Evolutionary conservation across 1,140 invertebrate species (phyloP), one percentile per base, ranked within the genome.

Genomic region (Drosophila sp.): DNA sequence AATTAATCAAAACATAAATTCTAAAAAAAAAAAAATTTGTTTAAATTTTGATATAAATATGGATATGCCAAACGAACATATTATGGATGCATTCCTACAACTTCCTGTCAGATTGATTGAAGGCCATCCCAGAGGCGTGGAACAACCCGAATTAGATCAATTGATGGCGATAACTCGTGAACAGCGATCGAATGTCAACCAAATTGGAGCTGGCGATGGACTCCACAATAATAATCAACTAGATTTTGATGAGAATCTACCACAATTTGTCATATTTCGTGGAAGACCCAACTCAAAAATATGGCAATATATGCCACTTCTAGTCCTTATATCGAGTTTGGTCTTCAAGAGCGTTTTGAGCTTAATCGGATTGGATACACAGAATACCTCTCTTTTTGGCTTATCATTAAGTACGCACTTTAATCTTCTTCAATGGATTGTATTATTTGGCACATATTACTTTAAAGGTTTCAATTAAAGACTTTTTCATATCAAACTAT

Each of bases 181-280:
- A 45, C 0, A 34, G 0, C 43, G 6, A 2, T 0, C 9, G 3
- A 13, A 25, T 11, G 32, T 4, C 6, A 5, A 32, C 1, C 27
- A 50, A 6, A 41, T 25, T 2, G 72, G 53, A 1, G 64, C 48
- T n/a, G 75, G 75, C 29, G 75, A 77, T 34, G 75, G 75, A 32
- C n/a, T 7, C 0, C 72, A 77, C 7, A 65, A 70, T 53, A 61
- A 63, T 16, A 70, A 54, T 56, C 57, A 13, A 2, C 45, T 18
- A 0, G 8, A 6, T 2, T 14, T 41, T 18, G 21, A 40, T 6
- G 34, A 41, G 18, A 51, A 72, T 51, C 1, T 34, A 9, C 43
- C 45, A 1, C 53, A 54, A 5, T 45, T 70, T 4, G 41, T 71
- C 3, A 32, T 75, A 0, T 9, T 70, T 8, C 65, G 21, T 2